A percentile compares a stretch with the other conserved stretches of the same genome.
phyloP scores from a whole-genome alignment of 2,888 invertebrate genomes.

The Punctoribates punctum region DNA sequence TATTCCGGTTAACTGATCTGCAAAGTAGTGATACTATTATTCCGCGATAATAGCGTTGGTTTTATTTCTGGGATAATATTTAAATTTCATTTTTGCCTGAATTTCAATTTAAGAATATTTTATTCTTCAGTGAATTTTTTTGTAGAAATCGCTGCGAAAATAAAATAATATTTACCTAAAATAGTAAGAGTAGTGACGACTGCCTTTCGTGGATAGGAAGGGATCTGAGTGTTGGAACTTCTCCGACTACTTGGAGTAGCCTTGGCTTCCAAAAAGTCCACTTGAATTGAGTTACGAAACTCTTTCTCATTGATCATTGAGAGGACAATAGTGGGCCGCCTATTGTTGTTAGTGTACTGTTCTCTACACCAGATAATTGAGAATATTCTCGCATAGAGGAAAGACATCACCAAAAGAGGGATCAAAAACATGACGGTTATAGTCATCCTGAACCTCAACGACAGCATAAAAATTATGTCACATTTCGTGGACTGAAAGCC shows the following conservation, averaged over 20 bases:
- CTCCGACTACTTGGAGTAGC: not conserved
- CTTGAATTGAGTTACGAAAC: not conserved
- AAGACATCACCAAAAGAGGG: constrained; percentile 61
- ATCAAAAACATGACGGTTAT: constrained; percentile 60
- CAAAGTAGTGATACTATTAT: no score
- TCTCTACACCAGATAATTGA: constrained; percentile 55
- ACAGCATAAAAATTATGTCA: constrained; percentile 52
- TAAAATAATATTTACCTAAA: constrained; percentile 53
- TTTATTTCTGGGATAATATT: no score
- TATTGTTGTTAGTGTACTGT: not conserved
- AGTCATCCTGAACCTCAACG: constrained; percentile 57
- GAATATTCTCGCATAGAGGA: constrained; percentile 63
- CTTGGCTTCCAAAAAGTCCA: not conserved
- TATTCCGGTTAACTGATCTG: no score
- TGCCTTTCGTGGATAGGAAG: constrained; percentile 19
- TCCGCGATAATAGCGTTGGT: no score
- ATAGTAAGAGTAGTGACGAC: constrained; percentile 44
- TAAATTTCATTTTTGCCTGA: no score
- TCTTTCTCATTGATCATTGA: not conserved
- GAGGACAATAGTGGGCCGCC: not conserved
- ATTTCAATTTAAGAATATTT: no score
- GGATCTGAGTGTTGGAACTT: not conserved
- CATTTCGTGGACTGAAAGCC: constrained; percentile 47
- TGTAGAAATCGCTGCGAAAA: no score
- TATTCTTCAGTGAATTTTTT: no score